Evolutionary conservation across 2,113 vertebrate genomes (phyloP).

Genomic region (Epinephelus fuscoguttatus): DNA sequence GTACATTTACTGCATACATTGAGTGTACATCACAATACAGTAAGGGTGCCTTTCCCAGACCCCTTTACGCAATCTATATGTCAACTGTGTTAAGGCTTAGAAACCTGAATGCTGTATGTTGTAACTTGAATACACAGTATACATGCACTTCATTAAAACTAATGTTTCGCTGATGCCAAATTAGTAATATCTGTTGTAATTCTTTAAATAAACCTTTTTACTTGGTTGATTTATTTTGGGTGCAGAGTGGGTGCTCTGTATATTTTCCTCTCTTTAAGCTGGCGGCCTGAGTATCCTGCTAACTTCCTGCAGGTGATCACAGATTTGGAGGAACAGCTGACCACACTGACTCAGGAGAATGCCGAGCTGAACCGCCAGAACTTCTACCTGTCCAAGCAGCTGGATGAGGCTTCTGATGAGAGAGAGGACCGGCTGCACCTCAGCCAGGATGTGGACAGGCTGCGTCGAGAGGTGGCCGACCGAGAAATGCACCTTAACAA

Average conservation of each 20-base stretch:
- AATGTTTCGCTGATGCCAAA: no score
- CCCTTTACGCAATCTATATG: not conserved
- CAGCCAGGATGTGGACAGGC: slow-evolving; percentile 92
- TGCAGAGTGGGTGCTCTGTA: not conserved
- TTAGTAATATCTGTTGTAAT: no score
- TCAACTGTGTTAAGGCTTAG: not conserved
- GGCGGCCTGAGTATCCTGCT: not conserved
- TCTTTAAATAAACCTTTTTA: no score
- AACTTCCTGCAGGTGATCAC: slow-evolving; percentile 90
- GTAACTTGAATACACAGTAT: no score
- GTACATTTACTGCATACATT: not conserved
- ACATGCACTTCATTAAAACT: no score
- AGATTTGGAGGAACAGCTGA: slow-evolving; percentile 97
- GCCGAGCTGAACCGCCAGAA: slow-evolving; percentile 98
- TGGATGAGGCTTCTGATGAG: slow-evolving; percentile 93
- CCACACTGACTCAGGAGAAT: slow-evolving; percentile 94
- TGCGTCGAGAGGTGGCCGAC: slow-evolving; percentile 96
- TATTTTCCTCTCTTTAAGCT: not conserved
- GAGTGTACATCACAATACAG: not conserved
- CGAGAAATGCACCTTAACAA: slow-evolving; percentile 99
- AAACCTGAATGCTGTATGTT: not conserved
- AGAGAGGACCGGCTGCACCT: slow-evolving; percentile 90
- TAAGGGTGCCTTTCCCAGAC: not conserved
- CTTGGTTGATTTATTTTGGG: not conserved
- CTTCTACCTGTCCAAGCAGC: slow-evolving; percentile 95